A percentile compares a stretch with the other conserved stretches of the same genome.
Conservation (phyloP, 2,113 vertebrate genomes). For the Opisthocomus hoazin region DNA sequence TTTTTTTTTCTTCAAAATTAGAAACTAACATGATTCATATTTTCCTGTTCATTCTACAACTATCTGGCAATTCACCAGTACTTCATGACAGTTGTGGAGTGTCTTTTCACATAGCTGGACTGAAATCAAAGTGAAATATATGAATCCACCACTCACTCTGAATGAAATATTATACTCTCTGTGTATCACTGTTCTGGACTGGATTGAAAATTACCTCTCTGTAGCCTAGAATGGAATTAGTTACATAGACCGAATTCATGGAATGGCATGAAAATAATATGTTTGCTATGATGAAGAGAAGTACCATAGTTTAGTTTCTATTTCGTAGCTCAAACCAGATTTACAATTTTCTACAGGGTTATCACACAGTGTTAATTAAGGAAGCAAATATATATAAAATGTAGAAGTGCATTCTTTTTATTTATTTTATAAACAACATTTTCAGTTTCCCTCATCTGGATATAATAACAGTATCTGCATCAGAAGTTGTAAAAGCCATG, state of each 20-base stretch:
- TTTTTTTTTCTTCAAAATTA: background rate
- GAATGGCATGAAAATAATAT: background rate
- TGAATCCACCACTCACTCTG: background rate
- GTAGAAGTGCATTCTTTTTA: background rate
- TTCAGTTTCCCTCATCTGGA: constrained; percentile 83
- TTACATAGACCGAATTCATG: background rate
- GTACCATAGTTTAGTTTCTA: background rate
- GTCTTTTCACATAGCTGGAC: background rate
- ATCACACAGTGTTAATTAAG: background rate
- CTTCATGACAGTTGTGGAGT: background rate
- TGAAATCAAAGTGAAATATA: background rate
- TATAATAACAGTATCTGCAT: constrained; percentile 77
- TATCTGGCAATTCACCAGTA: background rate
- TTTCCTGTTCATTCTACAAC: background rate
- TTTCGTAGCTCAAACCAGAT: background rate
- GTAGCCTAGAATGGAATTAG: background rate
- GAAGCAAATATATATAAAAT: background rate
- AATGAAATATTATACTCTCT: background rate
- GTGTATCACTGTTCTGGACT: background rate
- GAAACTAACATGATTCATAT: background rate
- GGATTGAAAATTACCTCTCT: background rate
- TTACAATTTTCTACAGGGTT: background rate
- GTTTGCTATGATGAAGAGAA: background rate
- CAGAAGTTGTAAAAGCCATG: constrained; percentile 81
- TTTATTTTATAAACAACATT: background rate